A percentile compares a stretch with the other conserved stretches of the same genome.
Evolutionary conservation across 2,113 vertebrate genomes (phyloP).

Genomic region (Mus pahari): DNA sequence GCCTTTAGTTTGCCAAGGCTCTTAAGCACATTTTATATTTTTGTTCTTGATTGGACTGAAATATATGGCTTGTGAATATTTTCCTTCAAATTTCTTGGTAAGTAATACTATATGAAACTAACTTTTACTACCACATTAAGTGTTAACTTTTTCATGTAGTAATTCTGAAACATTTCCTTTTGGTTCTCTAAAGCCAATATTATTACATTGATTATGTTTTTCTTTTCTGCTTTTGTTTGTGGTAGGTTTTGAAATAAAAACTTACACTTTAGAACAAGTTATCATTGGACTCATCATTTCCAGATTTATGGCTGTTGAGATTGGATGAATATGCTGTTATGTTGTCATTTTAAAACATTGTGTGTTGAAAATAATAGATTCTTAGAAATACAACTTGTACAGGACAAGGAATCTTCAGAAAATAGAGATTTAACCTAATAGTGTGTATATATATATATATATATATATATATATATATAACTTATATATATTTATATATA

Average conservation of each 20-base stretch:
- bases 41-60: not conserved
- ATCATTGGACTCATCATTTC: not conserved
- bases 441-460: not conserved
- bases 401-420: not conserved
- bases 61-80: not conserved
- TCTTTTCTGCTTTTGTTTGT: not conserved
- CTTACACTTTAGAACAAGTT: not conserved
- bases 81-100: not conserved
- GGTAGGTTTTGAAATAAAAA: not conserved
- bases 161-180: not conserved
- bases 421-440: not conserved
- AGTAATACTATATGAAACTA: not conserved
- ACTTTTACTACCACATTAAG: not conserved
- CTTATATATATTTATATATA: too few relatives aligned
- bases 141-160: not conserved
- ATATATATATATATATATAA: too few relatives aligned
- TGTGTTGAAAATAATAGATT: slow-evolving; percentile 3
- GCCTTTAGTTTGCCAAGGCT: slow-evolving; percentile 50
- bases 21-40: slow-evolving; percentile 49
- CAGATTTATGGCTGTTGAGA: not conserved
- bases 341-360: not conserved
- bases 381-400: not conserved
- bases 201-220: not conserved
- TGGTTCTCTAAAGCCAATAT: not conserved
- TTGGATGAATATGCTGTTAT: not conserved